Evolutionary conservation across 2,888 invertebrate genomes (phyloP).

Genomic region (Corbicula japonica): DNA sequence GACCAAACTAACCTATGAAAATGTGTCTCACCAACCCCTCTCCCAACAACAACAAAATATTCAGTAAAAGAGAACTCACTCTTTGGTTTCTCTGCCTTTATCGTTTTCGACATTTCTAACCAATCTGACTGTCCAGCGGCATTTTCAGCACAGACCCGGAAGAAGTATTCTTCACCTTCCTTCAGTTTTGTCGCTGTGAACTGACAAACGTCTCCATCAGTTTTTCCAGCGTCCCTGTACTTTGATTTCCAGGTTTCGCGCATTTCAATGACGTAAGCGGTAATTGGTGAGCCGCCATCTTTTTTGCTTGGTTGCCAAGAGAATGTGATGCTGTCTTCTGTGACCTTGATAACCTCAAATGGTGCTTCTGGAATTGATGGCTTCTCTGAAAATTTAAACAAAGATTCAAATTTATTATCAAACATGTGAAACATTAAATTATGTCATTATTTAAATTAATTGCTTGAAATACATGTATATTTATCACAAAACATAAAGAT

Average conservation of each 20-base stretch:
- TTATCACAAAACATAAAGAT: no score
- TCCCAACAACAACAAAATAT: no score
- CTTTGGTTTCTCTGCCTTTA: conserved; percentile 81
- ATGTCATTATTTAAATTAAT: no score
- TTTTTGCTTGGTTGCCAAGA: conserved; percentile 85
- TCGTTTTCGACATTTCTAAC: conserved; percentile 74
- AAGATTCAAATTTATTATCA: not conserved
- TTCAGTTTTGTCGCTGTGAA: conserved; percentile 88
- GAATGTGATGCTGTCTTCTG: conserved; percentile 72
- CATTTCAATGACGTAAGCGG: conserved; percentile 93
- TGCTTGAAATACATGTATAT: no score
- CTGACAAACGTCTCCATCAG: conserved; percentile 85
- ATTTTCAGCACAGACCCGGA: conserved; percentile 95
- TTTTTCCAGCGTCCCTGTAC: conserved; percentile 86
- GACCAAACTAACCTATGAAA: no score
- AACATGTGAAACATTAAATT: not conserved
- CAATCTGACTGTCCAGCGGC: conserved; percentile 94
- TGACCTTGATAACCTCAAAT: conserved; percentile 75
- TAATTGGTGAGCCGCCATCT: conserved; percentile 93
- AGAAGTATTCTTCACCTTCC: conserved; percentile 94
- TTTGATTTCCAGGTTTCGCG: conserved; percentile 88
- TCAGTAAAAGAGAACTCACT: no score
- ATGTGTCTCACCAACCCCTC: no score
- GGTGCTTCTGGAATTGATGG: conserved; percentile 80
- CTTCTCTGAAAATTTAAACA: conserved; percentile 65